These are phyloP conservation scores for Pachyseris speciosa DNA, from an alignment of 64 coral and sea anemone species.

Conservation along the genomic window DNA sequence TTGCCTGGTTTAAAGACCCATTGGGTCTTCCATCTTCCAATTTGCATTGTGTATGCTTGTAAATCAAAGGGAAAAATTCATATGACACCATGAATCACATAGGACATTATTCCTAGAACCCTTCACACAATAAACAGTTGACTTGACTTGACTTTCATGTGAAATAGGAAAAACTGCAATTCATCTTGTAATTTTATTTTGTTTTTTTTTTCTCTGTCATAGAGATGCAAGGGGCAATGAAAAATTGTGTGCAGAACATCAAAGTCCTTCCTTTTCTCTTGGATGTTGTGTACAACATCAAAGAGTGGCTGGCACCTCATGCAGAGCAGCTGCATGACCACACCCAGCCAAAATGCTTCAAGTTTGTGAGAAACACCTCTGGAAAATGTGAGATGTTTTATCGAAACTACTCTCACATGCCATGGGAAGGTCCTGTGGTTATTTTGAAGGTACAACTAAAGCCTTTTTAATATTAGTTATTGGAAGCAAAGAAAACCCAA, in stretches of 20 bases:
- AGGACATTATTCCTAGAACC: not conserved
- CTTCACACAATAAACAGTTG: not conserved
- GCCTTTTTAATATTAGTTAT: not conserved
- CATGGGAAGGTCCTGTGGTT: conserved; percentile 44
- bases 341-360: conserved; percentile 56
- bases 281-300: not conserved
- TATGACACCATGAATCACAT: not conserved
- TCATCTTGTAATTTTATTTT: not conserved
- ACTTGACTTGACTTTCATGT: too few species aligned
- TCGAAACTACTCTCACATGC: conserved; percentile 31
- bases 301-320: conserved; percentile 17
- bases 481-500: too few species aligned
- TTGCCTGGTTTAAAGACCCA: not conserved
- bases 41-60: not conserved
- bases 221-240: conserved; percentile 50
- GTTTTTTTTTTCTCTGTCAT: not conserved
- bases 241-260: conserved; percentile 18
- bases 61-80: not conserved
- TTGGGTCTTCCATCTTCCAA: not conserved
- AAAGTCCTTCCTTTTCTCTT: conserved; percentile 29
- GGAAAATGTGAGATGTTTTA: conserved; percentile 57
- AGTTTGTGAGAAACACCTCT: conserved; percentile 26
- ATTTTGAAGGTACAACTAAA: conserved; percentile 17
- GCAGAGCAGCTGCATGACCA: conserved; percentile 35
- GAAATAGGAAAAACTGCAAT: not conserved